Evolutionary conservation across 2,888 invertebrate species (phyloP).

Genomic region (Amphipoea lucens): DNA sequence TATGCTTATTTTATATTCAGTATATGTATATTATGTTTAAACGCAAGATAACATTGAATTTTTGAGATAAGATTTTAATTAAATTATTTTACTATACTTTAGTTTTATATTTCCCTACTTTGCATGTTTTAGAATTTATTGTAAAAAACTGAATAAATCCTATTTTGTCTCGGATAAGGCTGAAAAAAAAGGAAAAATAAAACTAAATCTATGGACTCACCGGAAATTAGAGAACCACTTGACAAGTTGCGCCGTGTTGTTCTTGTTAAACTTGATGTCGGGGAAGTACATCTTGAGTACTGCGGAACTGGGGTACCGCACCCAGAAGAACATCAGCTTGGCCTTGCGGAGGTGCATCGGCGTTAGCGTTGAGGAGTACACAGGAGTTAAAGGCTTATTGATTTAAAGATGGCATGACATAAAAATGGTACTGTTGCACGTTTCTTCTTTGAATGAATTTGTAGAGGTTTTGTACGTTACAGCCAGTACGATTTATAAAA

Average conservation of each 20-base stretch:
- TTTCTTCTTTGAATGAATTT: not conserved
- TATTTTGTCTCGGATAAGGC: not conserved
- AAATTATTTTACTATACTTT: not conserved
- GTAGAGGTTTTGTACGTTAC: too few relatives aligned
- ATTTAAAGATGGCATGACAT: constrained; percentile 13
- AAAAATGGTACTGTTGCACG: not conserved
- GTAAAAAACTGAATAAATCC: not conserved
- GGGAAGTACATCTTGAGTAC: constrained; percentile 99
- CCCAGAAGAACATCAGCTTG: constrained; percentile 99
- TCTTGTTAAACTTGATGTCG: constrained; percentile 99
- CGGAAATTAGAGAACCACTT: constrained; percentile 99
- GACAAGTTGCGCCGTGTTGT: constrained; percentile 99
- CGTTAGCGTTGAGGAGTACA: constrained; percentile 98
- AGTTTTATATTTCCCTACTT: not conserved
- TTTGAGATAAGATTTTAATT: constrained; percentile 26
- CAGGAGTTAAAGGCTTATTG: constrained; percentile 93
- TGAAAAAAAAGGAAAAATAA: constrained; percentile 45
- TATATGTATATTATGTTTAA: not conserved
- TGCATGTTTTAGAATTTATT: not conserved
- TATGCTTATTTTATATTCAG: not conserved
- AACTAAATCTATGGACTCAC: constrained; percentile 91
- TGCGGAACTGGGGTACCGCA: constrained; percentile 99
- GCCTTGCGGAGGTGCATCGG: constrained; percentile 99
- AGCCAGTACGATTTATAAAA: not conserved
- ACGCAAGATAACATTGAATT: constrained; percentile 1